phyloP scores from a whole-genome alignment of 2,797 vertebrate genomes.

The Paramormyrops hopkinsi region DNA sequence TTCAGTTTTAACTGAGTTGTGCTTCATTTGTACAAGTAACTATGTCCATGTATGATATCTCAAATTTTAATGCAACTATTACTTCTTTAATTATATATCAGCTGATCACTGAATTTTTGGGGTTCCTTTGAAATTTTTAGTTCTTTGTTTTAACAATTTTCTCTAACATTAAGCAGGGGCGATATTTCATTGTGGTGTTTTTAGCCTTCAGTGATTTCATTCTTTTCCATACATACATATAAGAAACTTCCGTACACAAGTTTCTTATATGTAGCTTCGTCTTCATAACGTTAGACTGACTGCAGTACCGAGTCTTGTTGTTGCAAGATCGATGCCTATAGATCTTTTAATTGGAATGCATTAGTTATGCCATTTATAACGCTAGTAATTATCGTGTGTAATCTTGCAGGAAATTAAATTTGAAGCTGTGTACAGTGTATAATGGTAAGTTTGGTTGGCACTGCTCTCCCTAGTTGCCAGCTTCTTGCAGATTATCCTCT shows the following conservation, averaged over 20 bases:
- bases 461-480: conserved; percentile 60
- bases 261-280: conserved; percentile 30
- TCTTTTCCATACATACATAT: neutral
- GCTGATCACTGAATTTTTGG: conserved; percentile 7
- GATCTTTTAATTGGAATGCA: conserved; percentile 80
- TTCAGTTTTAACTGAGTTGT: neutral
- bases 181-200: neutral
- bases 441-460: conserved; percentile 67
- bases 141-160: neutral
- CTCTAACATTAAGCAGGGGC: neutral
- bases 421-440: conserved; percentile 72
- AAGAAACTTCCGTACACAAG: neutral
- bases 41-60: neutral
- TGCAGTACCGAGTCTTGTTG: conserved; percentile 55
- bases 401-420: conserved; percentile 96
- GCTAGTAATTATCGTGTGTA: conserved; percentile 90
- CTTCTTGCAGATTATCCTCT: conserved; percentile 26
- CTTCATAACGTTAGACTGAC: conserved; percentile 40
- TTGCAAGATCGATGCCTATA: conserved; percentile 76
- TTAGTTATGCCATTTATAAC: conserved; percentile 81
- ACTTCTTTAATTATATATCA: neutral
- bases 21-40: neutral
- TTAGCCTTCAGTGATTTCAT: neutral
- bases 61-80: neutral
- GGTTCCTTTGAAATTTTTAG: neutral